Evolutionary conservation across 2,113 vertebrate genomes (phyloP).

Genomic region (Gila orcuttii): DNA sequence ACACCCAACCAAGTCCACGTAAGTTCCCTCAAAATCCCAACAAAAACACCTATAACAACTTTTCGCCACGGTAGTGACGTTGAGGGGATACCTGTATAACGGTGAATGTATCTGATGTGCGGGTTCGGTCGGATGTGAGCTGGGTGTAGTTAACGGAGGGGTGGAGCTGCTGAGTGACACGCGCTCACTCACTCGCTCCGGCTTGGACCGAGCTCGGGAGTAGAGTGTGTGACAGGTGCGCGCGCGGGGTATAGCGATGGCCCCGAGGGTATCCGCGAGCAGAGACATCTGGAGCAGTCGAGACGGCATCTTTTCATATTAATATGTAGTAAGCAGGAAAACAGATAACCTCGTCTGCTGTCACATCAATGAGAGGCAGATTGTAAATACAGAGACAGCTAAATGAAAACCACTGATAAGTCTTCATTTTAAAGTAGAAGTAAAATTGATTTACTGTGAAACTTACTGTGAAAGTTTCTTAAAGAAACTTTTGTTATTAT

Average conservation of each 20-base stretch:
- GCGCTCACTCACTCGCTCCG: slow-evolving; percentile 17
- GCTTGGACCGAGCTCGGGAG: slow-evolving; percentile 13
- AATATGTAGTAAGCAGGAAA: slow-evolving; percentile 24
- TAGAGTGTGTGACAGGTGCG: slow-evolving; percentile 45
- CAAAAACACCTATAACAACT: slow-evolving; percentile 19
- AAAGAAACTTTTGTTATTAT: not conserved
- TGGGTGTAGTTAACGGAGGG: slow-evolving; percentile 39
- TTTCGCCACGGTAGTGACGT: slow-evolving; percentile 6
- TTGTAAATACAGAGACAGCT: not conserved
- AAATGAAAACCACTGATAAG: not conserved
- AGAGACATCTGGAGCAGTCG: slow-evolving; percentile 32
- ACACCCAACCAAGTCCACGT: not conserved
- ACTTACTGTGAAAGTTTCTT: too few species aligned
- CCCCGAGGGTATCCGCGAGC: slow-evolving; percentile 43
- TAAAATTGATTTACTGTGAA: not conserved
- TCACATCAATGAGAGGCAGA: not conserved
- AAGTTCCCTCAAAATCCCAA: slow-evolving; percentile 19
- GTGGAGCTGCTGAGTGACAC: slow-evolving; percentile 47
- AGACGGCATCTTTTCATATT: slow-evolving; percentile 37
- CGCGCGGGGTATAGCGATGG: slow-evolving; percentile 13
- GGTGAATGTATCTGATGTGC: not conserved
- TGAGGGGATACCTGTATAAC: slow-evolving; percentile 22
- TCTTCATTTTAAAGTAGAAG: not conserved
- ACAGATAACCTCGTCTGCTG: slow-evolving; percentile 15
- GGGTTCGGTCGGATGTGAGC: slow-evolving; percentile 31